Evolutionary conservation across 2,113 vertebrate species (phyloP), one percentile per base, ranked within the genome.

Genomic region (Passer domesticus): DNA sequence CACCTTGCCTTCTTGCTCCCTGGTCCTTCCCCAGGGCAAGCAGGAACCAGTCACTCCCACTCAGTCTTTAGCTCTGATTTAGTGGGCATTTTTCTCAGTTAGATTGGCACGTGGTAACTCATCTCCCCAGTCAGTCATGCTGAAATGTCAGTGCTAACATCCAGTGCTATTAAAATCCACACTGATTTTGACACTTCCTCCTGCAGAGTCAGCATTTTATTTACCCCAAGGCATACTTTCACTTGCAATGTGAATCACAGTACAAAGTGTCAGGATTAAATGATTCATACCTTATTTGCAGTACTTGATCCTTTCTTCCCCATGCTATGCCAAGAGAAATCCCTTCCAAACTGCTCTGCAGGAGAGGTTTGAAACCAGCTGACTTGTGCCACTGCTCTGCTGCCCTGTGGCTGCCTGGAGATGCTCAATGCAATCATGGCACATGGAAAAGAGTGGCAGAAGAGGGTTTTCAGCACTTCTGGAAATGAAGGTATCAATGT

Each of bases 181-280:
- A 25, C 59, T 23, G 33, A 53, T 66, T 95, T 80, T 91, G 82
- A 89, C 75, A 80, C 43, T 70, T 80, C 22, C 47, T 93, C 70
- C 68, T 82, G 95, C 79, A 80, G 78, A 90, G 39, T 95, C 95
- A 94, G 81, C 69, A 66, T 80, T 88, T 92, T 90, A 64, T 76
- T 86, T 83, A 77, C 59, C 63, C 82, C 50, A 58, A 87, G 90
- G 85, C 70, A 69, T 11, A 33, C 59, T 87, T 94, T 67, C 68
- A 49, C 70, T 89, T 62, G 55, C 87, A 74, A 60, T 72, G 31
- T 66, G 81, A 82, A 87, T 76, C 70, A 37, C 55, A 46, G 70
- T 24, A 75, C 83, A 37, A 81, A 91, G 81, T 41, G 78, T 76
- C 72, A 70, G 72, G 53, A 85, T 89, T 78, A 73, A 94, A 66